These are phyloP conservation scores for Actias luna DNA, from an alignment of 2,888 invertebrate species.

Conservation along the genomic window DNA sequence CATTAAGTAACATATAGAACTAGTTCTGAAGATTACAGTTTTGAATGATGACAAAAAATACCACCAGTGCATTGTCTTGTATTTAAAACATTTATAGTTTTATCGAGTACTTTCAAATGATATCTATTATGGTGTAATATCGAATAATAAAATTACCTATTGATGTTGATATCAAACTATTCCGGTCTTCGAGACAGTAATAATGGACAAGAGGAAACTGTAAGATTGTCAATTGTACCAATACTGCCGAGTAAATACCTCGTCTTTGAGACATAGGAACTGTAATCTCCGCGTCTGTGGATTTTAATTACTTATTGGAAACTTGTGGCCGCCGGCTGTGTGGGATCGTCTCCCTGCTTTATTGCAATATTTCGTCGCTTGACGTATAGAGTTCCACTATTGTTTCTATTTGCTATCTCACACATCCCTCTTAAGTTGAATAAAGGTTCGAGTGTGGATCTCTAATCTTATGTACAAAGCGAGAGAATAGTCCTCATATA, in stretches of 20 bases:
- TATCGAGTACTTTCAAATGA: not conserved
- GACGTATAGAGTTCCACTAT: conserved; percentile 42
- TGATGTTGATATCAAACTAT: not conserved
- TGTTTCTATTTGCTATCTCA: conserved; percentile 27
- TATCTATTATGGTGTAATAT: not conserved
- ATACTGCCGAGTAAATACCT: conserved; percentile 63
- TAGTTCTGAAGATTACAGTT: no score
- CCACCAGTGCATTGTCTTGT: no score
- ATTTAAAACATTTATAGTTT: no score
- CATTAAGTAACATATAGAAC: no score
- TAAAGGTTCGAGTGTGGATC: not conserved
- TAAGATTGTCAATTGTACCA: conserved; percentile 57
- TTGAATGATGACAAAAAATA: no score
- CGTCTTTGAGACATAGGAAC: conserved; percentile 61
- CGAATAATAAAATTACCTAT: not conserved
- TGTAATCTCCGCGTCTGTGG: conserved; percentile 73
- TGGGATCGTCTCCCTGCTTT: conserved; percentile 65
- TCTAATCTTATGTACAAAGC: not conserved
- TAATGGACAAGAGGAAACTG: conserved; percentile 59
- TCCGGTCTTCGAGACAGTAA: conserved; percentile 23
- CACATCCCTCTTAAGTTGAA: not conserved
- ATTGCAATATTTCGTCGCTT: conserved; percentile 67
- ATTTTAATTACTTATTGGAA: conserved; percentile 82
- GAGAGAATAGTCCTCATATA: not conserved
- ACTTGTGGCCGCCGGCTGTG: conserved; percentile 78